Conservation (phyloP, 2,888 invertebrate species). For the Cataglyphis altisquamis region DNA sequence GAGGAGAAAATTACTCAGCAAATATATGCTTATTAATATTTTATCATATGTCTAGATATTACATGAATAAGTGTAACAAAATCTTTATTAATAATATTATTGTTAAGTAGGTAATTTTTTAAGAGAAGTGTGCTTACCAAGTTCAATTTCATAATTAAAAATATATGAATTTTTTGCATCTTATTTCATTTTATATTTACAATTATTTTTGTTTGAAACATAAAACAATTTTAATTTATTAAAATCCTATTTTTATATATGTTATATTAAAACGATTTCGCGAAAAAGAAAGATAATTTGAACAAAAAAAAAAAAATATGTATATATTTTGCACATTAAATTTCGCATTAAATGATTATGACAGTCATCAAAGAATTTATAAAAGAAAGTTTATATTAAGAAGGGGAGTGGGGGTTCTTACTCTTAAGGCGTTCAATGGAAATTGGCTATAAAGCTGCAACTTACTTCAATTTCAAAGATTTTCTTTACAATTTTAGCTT, state of each 20-base stretch:
- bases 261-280: not conserved
- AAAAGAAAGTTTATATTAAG: not conserved
- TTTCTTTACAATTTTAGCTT: not conserved
- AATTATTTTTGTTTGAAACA: not conserved
- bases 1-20: not conserved
- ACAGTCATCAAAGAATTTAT: slow-evolving; percentile 8
- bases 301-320: not conserved
- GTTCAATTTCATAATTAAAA: not conserved
- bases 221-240: not conserved
- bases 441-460: not conserved
- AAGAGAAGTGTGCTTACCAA: not conserved
- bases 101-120: not conserved
- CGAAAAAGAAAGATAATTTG: not conserved
- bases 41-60: not conserved
- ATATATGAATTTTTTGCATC: not conserved
- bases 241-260: not conserved
- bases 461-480: not conserved
- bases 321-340: not conserved
- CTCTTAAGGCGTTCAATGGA: not conserved
- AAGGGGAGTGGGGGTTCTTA: not conserved
- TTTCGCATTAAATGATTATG: not conserved
- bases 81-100: not conserved
- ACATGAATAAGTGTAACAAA: not conserved
- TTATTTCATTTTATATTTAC: not conserved
- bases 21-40: slow-evolving; percentile 1